A percentile compares a stretch with the other conserved stretches of the same genome.
phyloP scores from a whole-genome alignment of 2,888 invertebrate genomes.

The Cephus rjabovi region DNA sequence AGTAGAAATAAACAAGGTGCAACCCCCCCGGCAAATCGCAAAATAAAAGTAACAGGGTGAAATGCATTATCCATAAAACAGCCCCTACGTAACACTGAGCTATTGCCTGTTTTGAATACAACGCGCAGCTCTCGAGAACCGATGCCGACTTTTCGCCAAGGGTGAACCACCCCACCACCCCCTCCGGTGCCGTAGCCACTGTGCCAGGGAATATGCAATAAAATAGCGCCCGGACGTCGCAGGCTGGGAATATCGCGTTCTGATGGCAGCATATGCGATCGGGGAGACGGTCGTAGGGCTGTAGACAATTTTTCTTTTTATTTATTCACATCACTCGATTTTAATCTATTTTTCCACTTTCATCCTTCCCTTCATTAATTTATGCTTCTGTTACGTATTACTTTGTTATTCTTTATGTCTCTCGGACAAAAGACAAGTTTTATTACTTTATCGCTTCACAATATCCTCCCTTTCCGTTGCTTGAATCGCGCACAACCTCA shows the following conservation, averaged over 20 bases:
- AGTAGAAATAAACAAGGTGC: background rate
- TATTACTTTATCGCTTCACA: background rate
- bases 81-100: conserved; percentile 29
- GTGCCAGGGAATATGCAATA: conserved; percentile 6
- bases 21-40: conserved; percentile 4
- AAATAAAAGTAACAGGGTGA: conserved; percentile 33
- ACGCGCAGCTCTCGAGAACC: conserved; percentile 19
- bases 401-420: background rate
- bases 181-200: background rate
- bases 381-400: background rate
- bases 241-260: background rate
- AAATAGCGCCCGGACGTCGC: conserved; percentile 3
- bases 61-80: conserved; percentile 49
- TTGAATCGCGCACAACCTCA: background rate
- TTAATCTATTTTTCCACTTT: background rate
- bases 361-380: background rate
- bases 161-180: background rate
- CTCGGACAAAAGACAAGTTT: background rate
- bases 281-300: background rate
- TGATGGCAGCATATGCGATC: background rate
- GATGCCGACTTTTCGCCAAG: background rate
- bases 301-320: background rate
- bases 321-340: background rate
- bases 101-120: conserved; percentile 40
- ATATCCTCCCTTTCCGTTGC: background rate